phyloP scores from a whole-genome alignment of 2,888 invertebrate species.

The Crepidodera aurea region DNA sequence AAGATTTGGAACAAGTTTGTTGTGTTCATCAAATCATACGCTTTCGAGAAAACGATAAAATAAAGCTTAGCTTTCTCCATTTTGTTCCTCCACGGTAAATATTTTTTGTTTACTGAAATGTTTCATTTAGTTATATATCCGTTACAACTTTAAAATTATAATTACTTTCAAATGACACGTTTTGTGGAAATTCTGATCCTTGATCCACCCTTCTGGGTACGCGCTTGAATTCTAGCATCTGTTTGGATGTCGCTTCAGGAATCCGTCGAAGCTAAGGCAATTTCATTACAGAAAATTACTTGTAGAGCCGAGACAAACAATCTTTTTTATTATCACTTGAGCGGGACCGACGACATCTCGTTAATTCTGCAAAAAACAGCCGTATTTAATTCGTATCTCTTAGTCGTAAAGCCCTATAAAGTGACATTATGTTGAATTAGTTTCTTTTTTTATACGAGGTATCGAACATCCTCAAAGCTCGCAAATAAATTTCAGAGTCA shows the following conservation, averaged over 20 bases:
- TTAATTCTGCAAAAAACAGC: slow-evolving; percentile 24
- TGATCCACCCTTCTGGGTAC: background rate
- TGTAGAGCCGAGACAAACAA: slow-evolving; percentile 31
- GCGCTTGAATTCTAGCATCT: background rate
- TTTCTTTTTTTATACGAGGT: slow-evolving; percentile 7
- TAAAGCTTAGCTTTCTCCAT: too few species aligned
- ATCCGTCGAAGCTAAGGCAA: slow-evolving; percentile 34
- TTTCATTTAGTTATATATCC: too few species aligned
- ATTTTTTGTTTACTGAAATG: too few species aligned
- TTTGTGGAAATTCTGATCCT: too few species aligned
- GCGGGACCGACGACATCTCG: slow-evolving; percentile 21
- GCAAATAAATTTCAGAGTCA: too few species aligned
- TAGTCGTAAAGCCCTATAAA: slow-evolving; percentile 10
- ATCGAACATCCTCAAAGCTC: background rate
- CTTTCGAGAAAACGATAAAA: too few species aligned
- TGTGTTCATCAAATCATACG: too few species aligned
- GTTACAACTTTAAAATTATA: too few species aligned
- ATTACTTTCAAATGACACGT: too few species aligned
- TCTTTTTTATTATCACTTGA: slow-evolving; percentile 32
- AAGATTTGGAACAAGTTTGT: too few species aligned
- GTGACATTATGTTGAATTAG: slow-evolving; percentile 25
- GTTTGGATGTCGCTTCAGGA: slow-evolving; percentile 20
- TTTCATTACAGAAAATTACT: slow-evolving; percentile 34
- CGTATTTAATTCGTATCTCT: slow-evolving; percentile 23
- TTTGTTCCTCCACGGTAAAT: too few species aligned